Conservation (phyloP, 2,888 invertebrate species). For the Stratiomys singularior region DNA sequence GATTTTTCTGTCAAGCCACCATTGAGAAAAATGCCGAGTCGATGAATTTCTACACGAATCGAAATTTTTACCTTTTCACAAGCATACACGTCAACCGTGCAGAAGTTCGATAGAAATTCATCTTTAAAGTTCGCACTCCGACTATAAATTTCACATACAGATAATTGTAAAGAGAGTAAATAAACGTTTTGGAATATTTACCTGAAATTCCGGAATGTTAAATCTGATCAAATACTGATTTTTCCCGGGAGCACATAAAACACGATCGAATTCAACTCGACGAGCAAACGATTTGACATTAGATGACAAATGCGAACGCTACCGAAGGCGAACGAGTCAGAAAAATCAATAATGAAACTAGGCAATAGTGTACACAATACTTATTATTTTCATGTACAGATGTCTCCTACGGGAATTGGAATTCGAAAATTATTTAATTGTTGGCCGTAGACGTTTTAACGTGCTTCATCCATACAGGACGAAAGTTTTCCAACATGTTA, state of each 20-base stretch:
- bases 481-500: too few relatives aligned
- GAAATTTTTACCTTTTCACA: constrained; percentile 9
- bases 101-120: constrained; percentile 35
- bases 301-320: constrained; percentile 2
- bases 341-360: not conserved
- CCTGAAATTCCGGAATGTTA: constrained; percentile 27
- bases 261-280: constrained; percentile 1
- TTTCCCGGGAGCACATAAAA: not conserved
- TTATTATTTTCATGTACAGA: not conserved
- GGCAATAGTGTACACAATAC: not conserved
- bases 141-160: constrained; percentile 23
- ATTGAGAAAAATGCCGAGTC: constrained; percentile 38
- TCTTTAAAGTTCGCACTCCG: not conserved
- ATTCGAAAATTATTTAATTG: too few relatives aligned
- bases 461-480: too few relatives aligned
- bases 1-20: constrained; percentile 10
- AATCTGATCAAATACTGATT: not conserved
- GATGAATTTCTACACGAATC: constrained; percentile 40
- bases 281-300: constrained; percentile 30
- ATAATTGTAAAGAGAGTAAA: not conserved
- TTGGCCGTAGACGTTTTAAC: too few relatives aligned
- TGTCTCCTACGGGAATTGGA: too few relatives aligned
- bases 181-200: constrained; percentile 15
- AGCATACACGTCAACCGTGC: constrained; percentile 28
- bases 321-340: not conserved